Evolutionary conservation across 2,113 vertebrate species (phyloP).

Genomic region (Ploceus nigricollis): DNA sequence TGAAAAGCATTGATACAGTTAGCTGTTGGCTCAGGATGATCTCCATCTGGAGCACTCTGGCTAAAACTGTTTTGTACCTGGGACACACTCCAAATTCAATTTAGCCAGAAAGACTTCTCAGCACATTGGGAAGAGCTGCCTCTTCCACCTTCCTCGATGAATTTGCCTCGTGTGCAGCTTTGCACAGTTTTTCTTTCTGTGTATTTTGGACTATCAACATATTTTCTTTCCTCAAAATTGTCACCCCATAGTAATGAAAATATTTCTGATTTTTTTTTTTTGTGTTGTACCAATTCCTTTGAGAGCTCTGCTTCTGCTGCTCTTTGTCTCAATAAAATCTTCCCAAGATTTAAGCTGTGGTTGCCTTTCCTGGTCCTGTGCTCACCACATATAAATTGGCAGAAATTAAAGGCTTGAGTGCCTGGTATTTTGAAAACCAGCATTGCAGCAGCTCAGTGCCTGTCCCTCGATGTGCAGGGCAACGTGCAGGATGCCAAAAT

Average conservation of each 20-base stretch:
- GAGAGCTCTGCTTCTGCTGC: neutral
- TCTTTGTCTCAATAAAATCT: neutral
- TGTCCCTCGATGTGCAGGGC: neutral
- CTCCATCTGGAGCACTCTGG: conserved; percentile 8
- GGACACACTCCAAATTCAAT: conserved; percentile 13
- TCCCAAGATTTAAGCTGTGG: neutral
- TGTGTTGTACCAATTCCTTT: neutral
- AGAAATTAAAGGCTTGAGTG: neutral
- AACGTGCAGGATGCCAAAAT: neutral
- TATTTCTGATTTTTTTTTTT: neutral
- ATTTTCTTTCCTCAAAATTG: neutral
- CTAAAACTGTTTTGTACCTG: neutral
- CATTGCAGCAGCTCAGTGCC: neutral
- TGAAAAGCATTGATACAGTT: neutral
- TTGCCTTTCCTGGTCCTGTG: neutral
- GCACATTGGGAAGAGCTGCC: neutral
- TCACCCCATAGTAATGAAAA: neutral
- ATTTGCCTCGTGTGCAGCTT: neutral
- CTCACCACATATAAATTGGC: neutral
- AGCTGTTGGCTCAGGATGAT: neutral
- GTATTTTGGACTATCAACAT: neutral
- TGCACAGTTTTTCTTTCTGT: neutral
- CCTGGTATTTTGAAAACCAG: neutral
- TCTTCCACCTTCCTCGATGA: neutral
- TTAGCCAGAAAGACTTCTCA: neutral